Percentiles rank a stretch among this genome's conserved stretches.
These are phyloP conservation scores for Mastomys coucha DNA, from an alignment of 2,113 vertebrate genomes.

Conservation along the genomic window DNA sequence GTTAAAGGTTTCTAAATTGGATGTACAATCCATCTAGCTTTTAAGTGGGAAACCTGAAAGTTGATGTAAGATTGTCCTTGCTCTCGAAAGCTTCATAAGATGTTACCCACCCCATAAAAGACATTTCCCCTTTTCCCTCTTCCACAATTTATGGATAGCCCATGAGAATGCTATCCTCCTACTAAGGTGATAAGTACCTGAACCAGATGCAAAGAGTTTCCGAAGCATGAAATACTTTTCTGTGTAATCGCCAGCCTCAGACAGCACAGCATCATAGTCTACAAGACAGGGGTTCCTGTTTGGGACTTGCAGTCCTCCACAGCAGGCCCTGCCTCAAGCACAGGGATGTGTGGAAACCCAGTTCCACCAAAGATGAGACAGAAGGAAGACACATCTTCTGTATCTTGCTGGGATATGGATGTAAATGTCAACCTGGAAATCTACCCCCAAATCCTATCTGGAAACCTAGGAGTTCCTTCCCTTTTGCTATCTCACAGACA, in stretches of 20 bases:
- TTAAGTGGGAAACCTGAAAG: background rate
- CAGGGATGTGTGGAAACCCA: background rate
- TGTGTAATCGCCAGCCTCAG: conserved; percentile 95
- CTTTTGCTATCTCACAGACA: background rate
- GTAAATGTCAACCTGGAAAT: background rate
- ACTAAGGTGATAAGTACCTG: conserved; percentile 84
- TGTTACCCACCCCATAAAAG: background rate
- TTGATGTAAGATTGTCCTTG: background rate
- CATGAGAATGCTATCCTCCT: background rate
- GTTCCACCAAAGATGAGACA: background rate
- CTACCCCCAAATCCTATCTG: background rate
- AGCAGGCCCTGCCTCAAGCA: background rate
- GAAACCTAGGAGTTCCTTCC: background rate
- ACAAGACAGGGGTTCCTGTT: conserved; percentile 73
- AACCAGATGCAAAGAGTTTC: conserved; percentile 88
- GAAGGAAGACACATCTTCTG: background rate
- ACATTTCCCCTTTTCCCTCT: background rate
- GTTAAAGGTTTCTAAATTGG: background rate
- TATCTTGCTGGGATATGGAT: rapidly evolving
- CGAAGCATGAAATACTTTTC: conserved; percentile 93
- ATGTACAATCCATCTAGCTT: background rate
- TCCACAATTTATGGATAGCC: background rate
- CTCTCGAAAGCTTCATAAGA: background rate
- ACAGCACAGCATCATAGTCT: conserved; percentile 95
- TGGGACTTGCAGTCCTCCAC: rapidly evolving